Base-by-base conservation (phyloP, 1,140 invertebrate genomes). In the Drosophila fuyamai region DNA sequence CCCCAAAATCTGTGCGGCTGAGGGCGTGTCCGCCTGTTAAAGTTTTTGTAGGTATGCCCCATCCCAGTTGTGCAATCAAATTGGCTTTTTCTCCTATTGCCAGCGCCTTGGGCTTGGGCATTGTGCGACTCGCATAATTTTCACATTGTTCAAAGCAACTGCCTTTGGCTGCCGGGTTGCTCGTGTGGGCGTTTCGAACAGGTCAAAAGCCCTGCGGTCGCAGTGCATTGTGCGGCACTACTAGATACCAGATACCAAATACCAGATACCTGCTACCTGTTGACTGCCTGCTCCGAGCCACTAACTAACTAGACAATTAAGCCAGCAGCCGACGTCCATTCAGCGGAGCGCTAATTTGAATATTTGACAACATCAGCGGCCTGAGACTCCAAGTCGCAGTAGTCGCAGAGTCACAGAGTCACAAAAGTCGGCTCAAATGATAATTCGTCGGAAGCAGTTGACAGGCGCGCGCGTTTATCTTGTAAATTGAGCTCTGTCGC, bases 391-490 rank as follows among this genome's bases (percentile, higher is more conserved):
- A 47, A 38, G 43, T 65, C 44, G 16, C 36, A 63, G 32, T 56
- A 23, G 12, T 13, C 8, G 18, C 29, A 43, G 43, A 62, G 35
- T 38, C 48, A 51, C 27, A 27, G 51, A 46, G 72, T 54, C 44
- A 36, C 71, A 68, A 59, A 59, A 53, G 32, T 46, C 65, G 60
- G 54, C 70, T 73, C 61, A 51, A 74, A 76, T 82, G 83, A 86
- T 88, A 88, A 88, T 88, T 88, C 78, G 67, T 88, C 83, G 83
- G 83, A 88, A 89, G 73, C 84, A 47, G 61, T 75, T 88, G 84
- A 89, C 83, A 88, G 84, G 79, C 76, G 83, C 55, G 62, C 72
- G 71, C 83, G 83, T 89, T 88, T 89, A 88, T 88, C 83, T 88
- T 88, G 79, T 79, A 86, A 88, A 83, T 89, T 80, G 71, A 79